Evolutionary conservation across 2,888 invertebrate genomes (phyloP).

Genomic region (Hecatera dysodea): DNA sequence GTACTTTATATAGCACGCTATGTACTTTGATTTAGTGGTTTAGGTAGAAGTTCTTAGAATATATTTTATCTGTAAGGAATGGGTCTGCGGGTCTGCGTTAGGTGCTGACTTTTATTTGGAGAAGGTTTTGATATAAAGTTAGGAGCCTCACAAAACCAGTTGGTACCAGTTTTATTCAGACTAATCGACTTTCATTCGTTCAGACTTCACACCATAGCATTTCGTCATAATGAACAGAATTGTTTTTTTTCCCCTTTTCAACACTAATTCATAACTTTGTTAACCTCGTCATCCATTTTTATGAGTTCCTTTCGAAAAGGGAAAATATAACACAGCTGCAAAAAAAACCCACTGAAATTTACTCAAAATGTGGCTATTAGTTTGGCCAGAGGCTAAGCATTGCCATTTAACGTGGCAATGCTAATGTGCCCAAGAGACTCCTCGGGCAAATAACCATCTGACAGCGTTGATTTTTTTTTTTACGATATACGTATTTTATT

Average conservation of each 20-base stretch:
- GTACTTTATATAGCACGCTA: constrained; percentile 65
- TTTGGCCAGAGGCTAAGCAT: no score
- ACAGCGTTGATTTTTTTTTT: no score
- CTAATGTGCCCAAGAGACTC: no score
- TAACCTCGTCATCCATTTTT: not conserved
- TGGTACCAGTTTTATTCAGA: constrained; percentile 7
- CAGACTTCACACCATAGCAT: not conserved
- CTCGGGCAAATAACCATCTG: no score
- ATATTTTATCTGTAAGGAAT: constrained; percentile 63
- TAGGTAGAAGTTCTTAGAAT: constrained; percentile 56
- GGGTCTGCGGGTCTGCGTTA: constrained; percentile 50
- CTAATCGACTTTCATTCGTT: not conserved
- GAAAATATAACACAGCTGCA: no score
- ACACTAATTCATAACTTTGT: not conserved
- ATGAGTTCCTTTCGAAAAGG: not conserved
- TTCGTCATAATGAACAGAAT: not conserved
- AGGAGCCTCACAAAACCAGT: not conserved
- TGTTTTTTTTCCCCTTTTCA: not conserved
- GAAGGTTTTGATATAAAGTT: constrained; percentile 36
- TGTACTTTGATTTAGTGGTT: constrained; percentile 70
- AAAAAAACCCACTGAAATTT: no score
- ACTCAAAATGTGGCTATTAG: no score
- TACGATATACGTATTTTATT: no score
- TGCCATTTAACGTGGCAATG: no score
- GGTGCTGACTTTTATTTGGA: constrained; percentile 52